phyloP scores from a whole-genome alignment of 2,888 invertebrate species.

The Podotricha telesiphe region DNA sequence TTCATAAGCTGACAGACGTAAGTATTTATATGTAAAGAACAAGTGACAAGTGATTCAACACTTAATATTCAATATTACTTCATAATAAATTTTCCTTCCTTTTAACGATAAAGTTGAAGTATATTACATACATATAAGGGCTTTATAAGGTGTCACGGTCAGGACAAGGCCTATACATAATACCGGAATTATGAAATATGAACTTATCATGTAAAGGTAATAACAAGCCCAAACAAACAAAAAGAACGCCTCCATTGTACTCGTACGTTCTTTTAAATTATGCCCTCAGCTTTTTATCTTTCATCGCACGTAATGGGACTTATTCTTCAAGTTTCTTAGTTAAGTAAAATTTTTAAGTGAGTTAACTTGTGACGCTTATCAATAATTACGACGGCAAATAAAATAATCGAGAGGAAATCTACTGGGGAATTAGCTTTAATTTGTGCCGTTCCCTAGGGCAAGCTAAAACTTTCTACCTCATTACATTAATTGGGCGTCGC shows the following conservation, averaged over 20 bases:
- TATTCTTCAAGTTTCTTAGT: constrained; percentile 5
- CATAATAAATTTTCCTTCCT: background rate
- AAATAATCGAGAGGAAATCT: constrained; percentile 54
- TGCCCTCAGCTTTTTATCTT: constrained; percentile 11
- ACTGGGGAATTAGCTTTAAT: constrained; percentile 58
- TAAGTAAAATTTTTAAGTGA: constrained; percentile 17
- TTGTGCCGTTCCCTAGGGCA: constrained; percentile 52
- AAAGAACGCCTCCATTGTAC: background rate
- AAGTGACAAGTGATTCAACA: too few species aligned
- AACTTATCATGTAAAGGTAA: constrained; percentile 14
- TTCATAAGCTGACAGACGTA: too few species aligned
- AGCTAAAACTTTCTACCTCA: constrained; percentile 68
- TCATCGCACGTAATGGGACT: constrained; percentile 15
- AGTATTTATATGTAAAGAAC: too few species aligned
- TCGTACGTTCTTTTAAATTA: constrained; percentile 12
- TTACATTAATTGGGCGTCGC: constrained; percentile 73
- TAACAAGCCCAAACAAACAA: constrained; percentile 16
- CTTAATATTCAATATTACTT: too few species aligned
- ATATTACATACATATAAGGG: background rate
- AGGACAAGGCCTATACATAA: background rate
- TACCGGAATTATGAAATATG: constrained; percentile 16
- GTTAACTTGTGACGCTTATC: constrained; percentile 27
- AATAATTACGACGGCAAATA: constrained; percentile 42
- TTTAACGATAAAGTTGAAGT: background rate
- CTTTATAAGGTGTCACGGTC: background rate